Evolutionary conservation across 2,113 vertebrate species (phyloP).

Genomic region (Sitta europaea): DNA sequence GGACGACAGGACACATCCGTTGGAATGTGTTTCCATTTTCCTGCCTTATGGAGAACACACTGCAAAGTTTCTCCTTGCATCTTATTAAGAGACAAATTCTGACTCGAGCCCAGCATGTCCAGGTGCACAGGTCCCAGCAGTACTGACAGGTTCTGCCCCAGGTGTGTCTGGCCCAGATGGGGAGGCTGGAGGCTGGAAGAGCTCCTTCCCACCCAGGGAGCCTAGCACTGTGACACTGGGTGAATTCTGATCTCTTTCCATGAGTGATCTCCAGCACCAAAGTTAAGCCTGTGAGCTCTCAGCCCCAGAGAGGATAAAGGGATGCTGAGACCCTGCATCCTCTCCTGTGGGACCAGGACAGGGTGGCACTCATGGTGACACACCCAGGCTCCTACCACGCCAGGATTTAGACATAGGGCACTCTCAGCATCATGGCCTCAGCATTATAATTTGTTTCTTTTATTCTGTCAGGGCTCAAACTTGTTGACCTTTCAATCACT

Average conservation of each 20-base stretch:
- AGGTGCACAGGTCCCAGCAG: neutral
- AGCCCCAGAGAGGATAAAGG: neutral
- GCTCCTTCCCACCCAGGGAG: neutral
- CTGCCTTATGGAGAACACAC: neutral
- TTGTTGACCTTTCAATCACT: conserved; percentile 59
- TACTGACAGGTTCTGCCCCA: accelerated
- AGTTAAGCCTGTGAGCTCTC: neutral
- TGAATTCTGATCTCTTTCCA: neutral
- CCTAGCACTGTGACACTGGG: neutral
- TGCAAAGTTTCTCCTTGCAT: neutral
- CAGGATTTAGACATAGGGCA: neutral
- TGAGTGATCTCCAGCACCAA: neutral
- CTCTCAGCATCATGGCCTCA: neutral
- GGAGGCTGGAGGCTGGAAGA: neutral
- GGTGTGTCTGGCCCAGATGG: accelerated
- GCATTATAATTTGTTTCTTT: conserved; percentile 41
- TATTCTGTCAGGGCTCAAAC: conserved; percentile 45
- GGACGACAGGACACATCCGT: neutral
- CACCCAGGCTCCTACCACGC: neutral
- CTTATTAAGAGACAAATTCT: neutral
- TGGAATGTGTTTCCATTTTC: neutral
- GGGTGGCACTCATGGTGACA: neutral
- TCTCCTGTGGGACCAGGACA: neutral
- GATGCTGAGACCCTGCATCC: neutral
- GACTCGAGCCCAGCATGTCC: neutral